A percentile compares a stretch with the other conserved stretches of the same genome.
These are phyloP conservation scores for Tenthredo amoena DNA, from an alignment of 2,888 invertebrate genomes.

Conservation along the genomic window DNA sequence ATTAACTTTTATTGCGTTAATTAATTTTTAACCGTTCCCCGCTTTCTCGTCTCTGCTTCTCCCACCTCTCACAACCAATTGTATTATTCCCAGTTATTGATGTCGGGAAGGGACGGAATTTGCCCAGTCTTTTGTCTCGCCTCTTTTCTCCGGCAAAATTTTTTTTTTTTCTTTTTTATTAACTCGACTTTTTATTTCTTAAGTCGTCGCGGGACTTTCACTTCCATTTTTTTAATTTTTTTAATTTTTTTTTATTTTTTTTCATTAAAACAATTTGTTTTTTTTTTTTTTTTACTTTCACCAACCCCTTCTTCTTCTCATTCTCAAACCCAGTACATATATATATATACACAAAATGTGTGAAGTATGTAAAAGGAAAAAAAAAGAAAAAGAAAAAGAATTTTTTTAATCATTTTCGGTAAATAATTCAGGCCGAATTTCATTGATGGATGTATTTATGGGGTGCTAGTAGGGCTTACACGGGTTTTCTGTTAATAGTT, in stretches of 20 bases:
- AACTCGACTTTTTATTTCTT: conserved; percentile 33
- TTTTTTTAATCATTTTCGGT: background rate
- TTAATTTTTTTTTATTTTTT: background rate
- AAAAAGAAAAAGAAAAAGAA: background rate
- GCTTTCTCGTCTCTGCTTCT: background rate
- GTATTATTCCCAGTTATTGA: conserved; percentile 67
- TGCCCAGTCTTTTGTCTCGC: conserved; percentile 47
- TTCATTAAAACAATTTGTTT: background rate
- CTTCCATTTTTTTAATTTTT: background rate
- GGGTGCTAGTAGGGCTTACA: background rate
- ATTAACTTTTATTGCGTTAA: conserved; percentile 67
- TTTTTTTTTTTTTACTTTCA: background rate
- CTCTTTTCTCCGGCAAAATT: conserved; percentile 29
- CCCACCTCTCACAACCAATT: conserved; percentile 58
- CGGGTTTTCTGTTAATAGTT: conserved; percentile 13
- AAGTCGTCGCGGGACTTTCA: conserved; percentile 19
- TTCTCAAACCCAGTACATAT: background rate
- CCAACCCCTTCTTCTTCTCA: background rate
- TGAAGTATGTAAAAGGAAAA: background rate
- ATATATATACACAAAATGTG: background rate
- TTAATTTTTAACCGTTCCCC: conserved; percentile 65
- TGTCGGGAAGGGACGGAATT: conserved; percentile 58
- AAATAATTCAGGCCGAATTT: background rate
- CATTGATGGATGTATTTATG: conserved; percentile 6
- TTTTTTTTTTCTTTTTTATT: conserved; percentile 44